These are phyloP conservation scores for Paradisaea rubra DNA, from an alignment of 2,113 vertebrate species.

Conservation along the genomic window DNA sequence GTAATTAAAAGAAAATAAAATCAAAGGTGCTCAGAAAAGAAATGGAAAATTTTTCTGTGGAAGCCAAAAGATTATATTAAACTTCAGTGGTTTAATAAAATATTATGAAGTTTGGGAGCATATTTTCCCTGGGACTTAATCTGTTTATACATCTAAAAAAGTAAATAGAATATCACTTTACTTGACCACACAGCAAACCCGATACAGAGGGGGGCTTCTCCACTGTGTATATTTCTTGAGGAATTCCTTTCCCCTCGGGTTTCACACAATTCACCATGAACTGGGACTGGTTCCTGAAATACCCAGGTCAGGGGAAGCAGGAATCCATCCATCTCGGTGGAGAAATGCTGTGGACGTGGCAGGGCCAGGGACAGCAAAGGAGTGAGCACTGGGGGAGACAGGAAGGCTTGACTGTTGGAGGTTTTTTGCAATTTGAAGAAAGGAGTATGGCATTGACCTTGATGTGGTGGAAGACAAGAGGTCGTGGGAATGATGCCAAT, in stretches of 20 bases:
- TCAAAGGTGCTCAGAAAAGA: conserved; percentile 44
- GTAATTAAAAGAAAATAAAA: conserved; percentile 63
- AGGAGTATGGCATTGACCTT: neutral
- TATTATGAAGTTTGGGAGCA: conserved; percentile 36
- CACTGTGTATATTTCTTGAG: neutral
- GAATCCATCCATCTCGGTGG: neutral
- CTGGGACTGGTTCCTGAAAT: neutral
- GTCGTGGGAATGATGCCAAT: accelerated
- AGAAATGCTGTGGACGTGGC: neutral
- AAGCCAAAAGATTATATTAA: conserved; percentile 57
- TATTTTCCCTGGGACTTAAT: conserved; percentile 59
- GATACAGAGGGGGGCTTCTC: neutral
- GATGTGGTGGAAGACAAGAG: neutral
- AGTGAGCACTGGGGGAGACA: accelerated
- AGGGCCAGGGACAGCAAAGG: neutral
- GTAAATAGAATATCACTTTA: conserved; percentile 62
- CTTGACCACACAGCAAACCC: conserved; percentile 55
- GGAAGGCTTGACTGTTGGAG: neutral
- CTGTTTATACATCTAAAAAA: conserved; percentile 45
- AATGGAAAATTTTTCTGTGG: conserved; percentile 31
- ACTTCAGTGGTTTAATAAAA: conserved; percentile 47
- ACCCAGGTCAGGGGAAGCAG: neutral
- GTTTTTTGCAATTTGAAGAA: neutral
- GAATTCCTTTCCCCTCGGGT: conserved; percentile 8
- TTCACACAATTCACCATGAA: neutral